Base-by-base conservation (phyloP, 2,113 vertebrate genomes). In the Petroica traversi region DNA sequence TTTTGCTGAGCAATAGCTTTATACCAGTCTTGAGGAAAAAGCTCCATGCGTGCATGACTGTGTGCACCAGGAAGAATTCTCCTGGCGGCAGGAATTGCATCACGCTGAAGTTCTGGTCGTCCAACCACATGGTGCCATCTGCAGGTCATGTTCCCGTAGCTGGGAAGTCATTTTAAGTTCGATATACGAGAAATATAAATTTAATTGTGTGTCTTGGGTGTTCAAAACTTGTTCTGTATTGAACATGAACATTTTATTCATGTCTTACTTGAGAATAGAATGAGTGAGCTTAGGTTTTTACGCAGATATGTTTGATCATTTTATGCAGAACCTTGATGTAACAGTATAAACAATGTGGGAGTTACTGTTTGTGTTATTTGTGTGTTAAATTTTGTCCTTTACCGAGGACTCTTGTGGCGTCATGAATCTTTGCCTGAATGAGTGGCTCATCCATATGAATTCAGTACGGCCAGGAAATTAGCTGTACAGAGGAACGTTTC, bases 111-210 rank as follows among this genome's bases (percentile, higher is more conserved):
- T 54, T 46, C 49, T n/a, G 51, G 24, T 80, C n/a, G 29, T 18
- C 29, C 9, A 49, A 4, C 63, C 36, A 12, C 51, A 31, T 68
- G 69, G 63, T 92, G 96, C 95, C 95, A 86, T 18, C 96, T 96
- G 78, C 88, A 96, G 96, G 92, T 46, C 54, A 4, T 3, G 6
- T 69, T 80, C 43, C 38, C 9, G 2, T 29, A 0, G 0, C 12
- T 11, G 49, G 14, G 33, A 34, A 45, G 14, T 64, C 2, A 6
- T 79, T 74, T 77, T 9, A 31, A 58, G 12, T 79, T 64, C 10
- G 1, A 13, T 59, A 10, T 5, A 16, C 4, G 13, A 38, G 33
- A 77, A 74, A 17, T 41, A 49, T 0, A 61, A 38, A 29, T n/a
- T 24, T 1, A 31, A 7, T n/a, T 45, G n/a, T 22, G 12, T 38